phyloP scores from a whole-genome alignment of 1,140 invertebrate species.

The Camponotus pennsylvanicus region DNA sequence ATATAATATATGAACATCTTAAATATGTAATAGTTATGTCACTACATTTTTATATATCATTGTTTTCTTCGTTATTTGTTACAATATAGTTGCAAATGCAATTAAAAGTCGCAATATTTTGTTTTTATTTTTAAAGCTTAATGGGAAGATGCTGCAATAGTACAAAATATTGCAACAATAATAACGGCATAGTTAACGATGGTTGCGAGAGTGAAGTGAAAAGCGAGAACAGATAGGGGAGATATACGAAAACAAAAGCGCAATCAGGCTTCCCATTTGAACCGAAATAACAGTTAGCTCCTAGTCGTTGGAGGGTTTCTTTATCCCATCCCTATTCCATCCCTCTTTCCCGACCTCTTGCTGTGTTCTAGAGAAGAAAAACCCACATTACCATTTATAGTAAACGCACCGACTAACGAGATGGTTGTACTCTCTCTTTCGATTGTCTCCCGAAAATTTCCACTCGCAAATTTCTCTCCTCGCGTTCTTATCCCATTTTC shows the following conservation, averaged over 20 bases:
- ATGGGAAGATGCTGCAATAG: not conserved
- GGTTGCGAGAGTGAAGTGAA: slow-evolving; percentile 12
- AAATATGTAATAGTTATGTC: not conserved
- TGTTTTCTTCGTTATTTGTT: not conserved
- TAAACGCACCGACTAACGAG: slow-evolving; percentile 60
- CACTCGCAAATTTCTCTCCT: slow-evolving; percentile 29
- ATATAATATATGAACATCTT: slow-evolving; percentile 1
- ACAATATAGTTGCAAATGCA: not conserved
- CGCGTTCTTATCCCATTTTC: slow-evolving; percentile 64
- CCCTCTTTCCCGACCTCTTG: slow-evolving; percentile 18
- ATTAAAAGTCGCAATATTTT: not conserved
- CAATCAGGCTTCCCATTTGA: slow-evolving; percentile 74
- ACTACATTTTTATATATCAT: not conserved
- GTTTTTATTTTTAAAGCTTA: not conserved
- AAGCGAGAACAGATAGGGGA: slow-evolving; percentile 26
- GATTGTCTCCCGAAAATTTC: slow-evolving; percentile 40
- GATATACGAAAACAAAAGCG: slow-evolving; percentile 67
- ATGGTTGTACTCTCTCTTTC: slow-evolving; percentile 26
- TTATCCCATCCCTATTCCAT: slow-evolving; percentile 19
- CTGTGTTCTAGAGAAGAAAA: not conserved
- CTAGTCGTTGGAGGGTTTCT: slow-evolving; percentile 51
- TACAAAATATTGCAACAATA: slow-evolving; percentile 11
- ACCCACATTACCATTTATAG: slow-evolving; percentile 53
- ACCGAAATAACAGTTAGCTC: slow-evolving; percentile 72
- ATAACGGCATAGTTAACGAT: slow-evolving; percentile 17